A percentile compares a stretch with the other conserved stretches of the same genome.
Conservation (phyloP, 1,140 invertebrate species). For the Drosophila melanogaster region DNA sequence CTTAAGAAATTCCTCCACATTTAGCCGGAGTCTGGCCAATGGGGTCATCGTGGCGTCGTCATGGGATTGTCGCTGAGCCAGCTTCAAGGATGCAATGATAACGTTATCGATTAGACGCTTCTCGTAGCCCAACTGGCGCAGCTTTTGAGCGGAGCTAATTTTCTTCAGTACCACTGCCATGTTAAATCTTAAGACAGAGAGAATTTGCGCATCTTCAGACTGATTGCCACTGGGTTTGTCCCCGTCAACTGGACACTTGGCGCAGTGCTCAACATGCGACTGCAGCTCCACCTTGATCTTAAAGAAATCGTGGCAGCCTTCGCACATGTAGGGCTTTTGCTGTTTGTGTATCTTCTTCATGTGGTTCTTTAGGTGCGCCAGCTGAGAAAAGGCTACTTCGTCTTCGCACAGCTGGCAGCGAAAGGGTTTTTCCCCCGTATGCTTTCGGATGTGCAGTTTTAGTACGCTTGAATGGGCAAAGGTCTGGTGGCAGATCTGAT, state of each 20-base stretch:
- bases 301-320: conserved; percentile 89
- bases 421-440: conserved; percentile 93
- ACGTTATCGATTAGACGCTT: conserved; percentile 93
- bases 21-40: conserved; percentile 88
- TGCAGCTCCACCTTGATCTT: conserved; percentile 90
- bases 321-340: conserved; percentile 89
- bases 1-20: conserved; percentile 91
- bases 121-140: conserved; percentile 91
- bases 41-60: conserved; percentile 86
- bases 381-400: conserved; percentile 90
- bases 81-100: conserved; percentile 90
- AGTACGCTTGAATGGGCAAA: conserved; percentile 94
- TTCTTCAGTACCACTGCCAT: conserved; percentile 92
- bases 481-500: conserved; percentile 90
- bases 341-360: conserved; percentile 93
- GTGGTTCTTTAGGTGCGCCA: conserved; percentile 92
- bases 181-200: conserved; percentile 91
- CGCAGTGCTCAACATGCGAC: conserved; percentile 73
- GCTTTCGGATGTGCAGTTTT: conserved; percentile 90
- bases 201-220: conserved; percentile 41
- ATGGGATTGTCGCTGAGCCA: conserved; percentile 89
- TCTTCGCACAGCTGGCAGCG: conserved; percentile 89
- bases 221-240: conserved; percentile 39
- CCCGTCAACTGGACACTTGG: conserved; percentile 55
- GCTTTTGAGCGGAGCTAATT: conserved; percentile 91